Percentiles rank a stretch among this genome's conserved stretches.
Evolutionary conservation across 2,113 vertebrate genomes (phyloP).

Genomic region (Phylloscopus whistleri): DNA sequence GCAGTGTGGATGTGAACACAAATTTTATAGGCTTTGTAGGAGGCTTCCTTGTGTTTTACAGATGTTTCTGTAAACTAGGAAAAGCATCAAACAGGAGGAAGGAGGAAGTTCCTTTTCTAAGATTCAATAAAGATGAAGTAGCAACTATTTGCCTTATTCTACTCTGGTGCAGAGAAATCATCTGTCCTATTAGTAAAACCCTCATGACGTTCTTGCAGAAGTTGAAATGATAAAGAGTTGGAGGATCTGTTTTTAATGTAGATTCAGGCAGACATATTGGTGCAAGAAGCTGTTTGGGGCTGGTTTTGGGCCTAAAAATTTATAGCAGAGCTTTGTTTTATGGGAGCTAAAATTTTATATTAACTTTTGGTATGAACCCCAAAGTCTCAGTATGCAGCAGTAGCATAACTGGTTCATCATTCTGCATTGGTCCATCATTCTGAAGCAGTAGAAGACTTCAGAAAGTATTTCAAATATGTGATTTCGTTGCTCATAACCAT

Average conservation of each 20-base stretch:
- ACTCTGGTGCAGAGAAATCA: background rate
- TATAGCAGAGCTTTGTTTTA: background rate
- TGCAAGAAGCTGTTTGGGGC: background rate
- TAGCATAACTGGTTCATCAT: background rate
- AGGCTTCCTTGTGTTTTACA: background rate
- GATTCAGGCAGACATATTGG: background rate
- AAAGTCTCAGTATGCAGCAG: background rate
- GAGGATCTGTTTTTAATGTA: background rate
- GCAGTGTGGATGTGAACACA: background rate
- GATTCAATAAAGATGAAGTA: background rate
- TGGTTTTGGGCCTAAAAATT: background rate
- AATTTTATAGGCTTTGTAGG: background rate
- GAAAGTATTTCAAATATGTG: background rate
- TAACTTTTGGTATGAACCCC: background rate
- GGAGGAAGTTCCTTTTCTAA: background rate
- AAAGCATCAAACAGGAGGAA: background rate
- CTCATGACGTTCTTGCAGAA: background rate
- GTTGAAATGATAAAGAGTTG: background rate
- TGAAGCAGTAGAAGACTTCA: background rate
- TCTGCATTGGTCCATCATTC: background rate
- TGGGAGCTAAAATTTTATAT: background rate
- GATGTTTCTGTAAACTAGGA: background rate
- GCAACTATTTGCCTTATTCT: background rate
- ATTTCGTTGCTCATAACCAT: background rate
- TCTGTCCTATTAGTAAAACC: background rate